Evolutionary conservation across 2,113 vertebrate species (phyloP), one percentile per base, ranked within the genome.

Genomic region (Strix uralensis): DNA sequence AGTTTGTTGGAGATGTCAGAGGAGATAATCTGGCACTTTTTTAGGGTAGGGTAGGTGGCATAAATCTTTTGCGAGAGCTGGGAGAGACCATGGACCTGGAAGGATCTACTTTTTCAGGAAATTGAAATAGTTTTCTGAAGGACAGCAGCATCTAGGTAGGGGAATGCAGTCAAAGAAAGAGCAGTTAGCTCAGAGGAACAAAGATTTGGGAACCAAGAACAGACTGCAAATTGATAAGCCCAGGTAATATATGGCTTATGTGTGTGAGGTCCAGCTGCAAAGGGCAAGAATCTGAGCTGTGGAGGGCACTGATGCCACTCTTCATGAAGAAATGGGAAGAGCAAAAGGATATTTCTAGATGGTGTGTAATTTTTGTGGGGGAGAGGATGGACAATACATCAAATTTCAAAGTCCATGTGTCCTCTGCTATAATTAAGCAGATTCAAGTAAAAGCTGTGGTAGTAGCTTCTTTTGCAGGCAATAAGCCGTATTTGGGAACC

Each of bases 401-500:
- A 82, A 54, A 78, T 38, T n/a, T 42, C 15, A 5, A 81, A 70
- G 25, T 58, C 7, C 16, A 9, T 22, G 6, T 15, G 14, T 62
- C 46, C n/a, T 57, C 27, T 66, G 27, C 34, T 85, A 42, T 26
- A 74, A 69, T 32, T 32, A 55, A 61, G 29, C 10, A 61, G 17
- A 27, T 65, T 89, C 19, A 72, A 70, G 15, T 38, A 63, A 86
- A 83, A 86, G 58, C n/a, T 55, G 12, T 6, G 54, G n/a, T 34
- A 77, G 38, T 15, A 36, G 22, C 26, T 80, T 70, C n/a, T 89
- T 91, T 83, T 47, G 36, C 23, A 73, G 85, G 19, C n/a, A 78
- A 27, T 44, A 66, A 0, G 1, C 29, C 1, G 0, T 61, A 29
- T 44, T 32, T 36, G 27, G 36, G 30, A 75, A 51, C 10, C 9